Conservation (phyloP, 1,140 invertebrate species). For the Papilio polytes region DNA sequence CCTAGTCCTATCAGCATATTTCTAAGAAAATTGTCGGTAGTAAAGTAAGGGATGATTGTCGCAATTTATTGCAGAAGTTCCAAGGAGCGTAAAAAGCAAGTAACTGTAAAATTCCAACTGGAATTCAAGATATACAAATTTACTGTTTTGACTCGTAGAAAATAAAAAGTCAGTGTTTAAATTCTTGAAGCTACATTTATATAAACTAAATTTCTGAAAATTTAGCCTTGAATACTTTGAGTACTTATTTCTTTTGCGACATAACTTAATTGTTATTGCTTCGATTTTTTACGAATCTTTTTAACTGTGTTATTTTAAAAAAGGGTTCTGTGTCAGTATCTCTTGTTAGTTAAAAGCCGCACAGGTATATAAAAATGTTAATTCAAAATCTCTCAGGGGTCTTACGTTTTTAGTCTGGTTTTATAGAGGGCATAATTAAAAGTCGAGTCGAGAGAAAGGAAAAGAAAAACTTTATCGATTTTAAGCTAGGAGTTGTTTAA, state of each 20-base stretch:
- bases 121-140: background rate
- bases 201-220: too few species aligned
- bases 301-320: background rate
- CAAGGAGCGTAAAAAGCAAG: background rate
- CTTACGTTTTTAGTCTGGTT: conserved; percentile 2
- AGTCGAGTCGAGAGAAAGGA: background rate
- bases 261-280: background rate
- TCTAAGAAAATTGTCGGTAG: conserved; percentile 2
- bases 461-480: background rate
- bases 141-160: background rate
- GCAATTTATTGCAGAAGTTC: conserved; percentile 15
- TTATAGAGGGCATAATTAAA: conserved; percentile 7
- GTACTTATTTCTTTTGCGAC: too few species aligned
- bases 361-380: conserved; percentile 1
- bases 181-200: too few species aligned
- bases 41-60: conserved; percentile 18
- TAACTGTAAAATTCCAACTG: conserved; percentile 14
- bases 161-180: background rate
- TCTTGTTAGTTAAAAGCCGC: background rate
- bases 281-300: background rate
- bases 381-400: background rate
- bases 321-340: background rate
- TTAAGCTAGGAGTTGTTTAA: background rate
- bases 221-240: too few species aligned
- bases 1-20: background rate